A percentile compares a stretch with the other conserved stretches of the same genome.
Conservation (phyloP, 2,113 vertebrate genomes). For the Silurus meridionalis region DNA sequence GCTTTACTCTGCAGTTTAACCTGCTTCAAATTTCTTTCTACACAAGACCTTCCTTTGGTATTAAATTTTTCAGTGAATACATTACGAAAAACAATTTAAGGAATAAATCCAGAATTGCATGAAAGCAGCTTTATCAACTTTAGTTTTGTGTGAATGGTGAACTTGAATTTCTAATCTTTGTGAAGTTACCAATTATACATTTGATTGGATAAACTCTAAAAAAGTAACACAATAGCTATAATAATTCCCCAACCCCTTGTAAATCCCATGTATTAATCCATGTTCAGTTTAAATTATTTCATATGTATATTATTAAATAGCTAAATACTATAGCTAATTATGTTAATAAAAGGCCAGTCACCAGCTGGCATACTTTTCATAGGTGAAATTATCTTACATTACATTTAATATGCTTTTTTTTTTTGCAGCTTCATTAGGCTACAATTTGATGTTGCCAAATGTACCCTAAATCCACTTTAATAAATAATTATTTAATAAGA, state of each 20-base stretch:
- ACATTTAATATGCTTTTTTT: not conserved
- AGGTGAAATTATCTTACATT: not conserved
- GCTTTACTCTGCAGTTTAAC: slow-evolving; percentile 20
- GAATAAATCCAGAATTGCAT: not conserved
- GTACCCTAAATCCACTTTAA: not conserved
- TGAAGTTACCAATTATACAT: not conserved
- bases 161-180: not conserved
- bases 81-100: not conserved
- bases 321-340: not conserved
- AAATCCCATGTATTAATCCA: not conserved
- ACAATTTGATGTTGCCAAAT: not conserved
- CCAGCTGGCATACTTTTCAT: not conserved
- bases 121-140: not conserved
- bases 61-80: not conserved
- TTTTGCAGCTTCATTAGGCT: not conserved
- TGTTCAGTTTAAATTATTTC: not conserved
- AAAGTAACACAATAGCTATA: not conserved
- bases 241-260: not conserved
- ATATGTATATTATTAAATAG: not conserved
- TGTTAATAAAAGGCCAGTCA: not conserved
- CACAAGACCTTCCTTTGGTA: not conserved
- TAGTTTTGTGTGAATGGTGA: not conserved
- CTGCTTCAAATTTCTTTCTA: not conserved
- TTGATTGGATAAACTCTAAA: not conserved
- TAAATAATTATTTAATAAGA: not conserved